Evolutionary conservation across 2,888 invertebrate genomes (phyloP), one percentile per base, ranked within the genome.

Genomic region (Ophion ventricosus): DNA sequence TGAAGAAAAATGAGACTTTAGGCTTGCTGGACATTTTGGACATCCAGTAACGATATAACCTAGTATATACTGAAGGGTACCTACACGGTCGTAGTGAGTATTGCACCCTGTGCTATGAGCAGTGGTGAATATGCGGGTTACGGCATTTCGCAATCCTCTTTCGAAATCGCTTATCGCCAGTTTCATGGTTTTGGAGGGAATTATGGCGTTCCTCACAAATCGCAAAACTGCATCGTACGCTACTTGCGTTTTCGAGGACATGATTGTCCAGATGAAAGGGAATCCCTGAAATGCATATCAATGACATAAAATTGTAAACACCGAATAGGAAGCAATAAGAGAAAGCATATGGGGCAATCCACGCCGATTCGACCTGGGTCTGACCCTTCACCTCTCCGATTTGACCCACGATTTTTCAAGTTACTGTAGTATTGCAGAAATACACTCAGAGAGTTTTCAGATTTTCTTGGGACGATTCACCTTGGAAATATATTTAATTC

Each of bases 151-250:
- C 54, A 81, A 23, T 23, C 23, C 75, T 17, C 69, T 26, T n/a
- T 75, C 81, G 7, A 81, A 81, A 35, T 81, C 75, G n/a, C 20
- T 81, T 75, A 81, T 81, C 17, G 35, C 49, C 1, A 81, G 54
- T 25, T 17, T 69, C 2, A 81, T 23, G 10, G 25, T 35, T 5
- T 61, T 69, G 3, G 63, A 11, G 7, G 67, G 54, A 17, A 81
- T 43, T n/a, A 80, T 63, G 17, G 20, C 2, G 3, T 56, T 29
- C 25, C 64, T 75, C 1, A 63, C 26, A 11, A n/a, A 10, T 7
- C 26, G 49, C n/a, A 79, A n/a, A 54, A 72, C 72, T 20, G 79
- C 61, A 20, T 10, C 20, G 29, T 79, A 79, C 14, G 79, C 79
- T 1, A 11, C 10, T 54, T 79, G 43, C 10, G 79, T 79, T 63